Evolutionary conservation across 2,888 invertebrate genomes (phyloP), one percentile per base, ranked within the genome.

Genomic region (Baccha elongata): DNA sequence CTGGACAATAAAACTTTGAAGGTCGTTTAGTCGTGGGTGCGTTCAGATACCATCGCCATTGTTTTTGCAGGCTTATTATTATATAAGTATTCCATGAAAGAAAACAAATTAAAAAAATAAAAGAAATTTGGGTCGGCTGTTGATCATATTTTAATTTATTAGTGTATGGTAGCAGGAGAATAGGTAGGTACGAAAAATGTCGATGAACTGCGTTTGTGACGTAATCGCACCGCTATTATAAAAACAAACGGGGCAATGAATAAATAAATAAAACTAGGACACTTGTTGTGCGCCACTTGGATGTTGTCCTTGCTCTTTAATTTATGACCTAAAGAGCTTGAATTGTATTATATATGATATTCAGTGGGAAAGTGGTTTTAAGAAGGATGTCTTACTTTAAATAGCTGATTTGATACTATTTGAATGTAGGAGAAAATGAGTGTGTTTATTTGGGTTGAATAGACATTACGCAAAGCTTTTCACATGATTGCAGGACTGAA

Each of bases 1-100:
- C 83, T 83, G 83, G 83, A 83, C 83, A 83, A 83, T 83, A 78
- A 78, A 83, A 83, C 78, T 78, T 83, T 83, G 83, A 83, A 83
- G 83, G 83, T 83, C 83, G 78, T 78, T 72, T 68, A 71, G 55
- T 64, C 42, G 72, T 78, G 78, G 83, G 76, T 76, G 72, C 67
- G 62, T 58, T 50, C 5, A 37, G 40, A 40, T 58, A 15, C 40
- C 62, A 21, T 32, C 32, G 52, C 29, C 17, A 21, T 35, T 62
- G 46, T 53, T 67, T 35, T 62, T 53, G 46, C 48, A 62, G 26
- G 55, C 55, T 80, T 71, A 29, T n/a, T 75, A 83, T 76, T 76
- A 76, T 68, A 76, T 68, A 76, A 71, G 67, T 72, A 68, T 78
- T 83, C 17, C 50, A 73, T 73, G 64, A 72, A 72, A 53, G 17